Conservation (phyloP, 2,113 vertebrate species). For the Megaceryle torquata region DNA sequence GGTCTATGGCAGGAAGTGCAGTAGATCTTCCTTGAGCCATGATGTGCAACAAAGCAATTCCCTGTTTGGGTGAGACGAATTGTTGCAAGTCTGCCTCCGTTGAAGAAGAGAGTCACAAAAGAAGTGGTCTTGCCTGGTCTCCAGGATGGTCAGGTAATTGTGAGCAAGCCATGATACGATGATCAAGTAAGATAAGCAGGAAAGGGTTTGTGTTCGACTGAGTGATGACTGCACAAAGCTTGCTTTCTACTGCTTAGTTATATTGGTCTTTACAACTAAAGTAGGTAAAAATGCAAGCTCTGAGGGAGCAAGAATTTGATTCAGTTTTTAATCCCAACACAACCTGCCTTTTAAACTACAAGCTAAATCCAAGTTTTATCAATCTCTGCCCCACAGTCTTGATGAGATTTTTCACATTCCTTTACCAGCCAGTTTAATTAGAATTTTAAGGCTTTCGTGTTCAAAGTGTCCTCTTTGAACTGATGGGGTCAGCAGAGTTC, state of each 20-base stretch:
- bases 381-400: not conserved
- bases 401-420: constrained; percentile 16
- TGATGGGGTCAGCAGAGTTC: not conserved
- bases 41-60: not conserved
- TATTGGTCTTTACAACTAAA: not conserved
- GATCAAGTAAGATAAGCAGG: not conserved
- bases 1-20: not conserved
- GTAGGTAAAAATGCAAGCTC: not conserved
- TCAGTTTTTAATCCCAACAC: constrained; percentile 7
- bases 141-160: not conserved
- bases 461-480: constrained; percentile 3
- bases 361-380: not conserved
- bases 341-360: constrained; percentile 1
- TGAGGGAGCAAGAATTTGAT: not conserved
- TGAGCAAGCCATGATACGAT: not conserved
- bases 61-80: not conserved
- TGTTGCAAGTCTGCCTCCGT: not conserved
- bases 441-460: not conserved
- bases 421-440: constrained; percentile 17
- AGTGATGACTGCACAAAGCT: not conserved
- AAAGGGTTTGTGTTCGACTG: not conserved
- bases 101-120: not conserved
- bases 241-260: not conserved
- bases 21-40: not conserved
- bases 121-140: not conserved